Percentiles rank a stretch among this genome's conserved stretches.
Evolutionary conservation across 2,797 vertebrate genomes (phyloP).

Genomic region (Karalla daura): DNA sequence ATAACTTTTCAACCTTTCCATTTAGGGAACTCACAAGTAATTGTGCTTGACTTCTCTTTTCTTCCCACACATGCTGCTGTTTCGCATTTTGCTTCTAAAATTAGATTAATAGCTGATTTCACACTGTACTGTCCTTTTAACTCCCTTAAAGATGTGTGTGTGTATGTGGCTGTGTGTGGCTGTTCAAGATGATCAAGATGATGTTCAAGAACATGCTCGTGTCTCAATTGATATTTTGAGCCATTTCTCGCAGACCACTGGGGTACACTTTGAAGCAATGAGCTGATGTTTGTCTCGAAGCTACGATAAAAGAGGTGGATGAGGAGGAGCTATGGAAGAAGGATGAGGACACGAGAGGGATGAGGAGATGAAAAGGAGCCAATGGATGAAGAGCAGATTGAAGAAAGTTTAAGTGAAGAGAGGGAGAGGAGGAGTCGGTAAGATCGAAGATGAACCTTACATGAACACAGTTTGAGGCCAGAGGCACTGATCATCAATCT

Average conservation of each 20-base stretch:
- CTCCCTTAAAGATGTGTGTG: conserved; percentile 5
- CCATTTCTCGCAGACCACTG: conserved; percentile 9
- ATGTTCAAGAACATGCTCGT: conserved; percentile 8
- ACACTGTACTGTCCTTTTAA: conserved; percentile 25
- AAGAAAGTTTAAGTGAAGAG: conserved; percentile 16
- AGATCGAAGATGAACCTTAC: conserved; percentile 34
- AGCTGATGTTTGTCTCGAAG: conserved; percentile 29
- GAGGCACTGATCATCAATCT: conserved; percentile 39
- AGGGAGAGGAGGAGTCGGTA: background rate
- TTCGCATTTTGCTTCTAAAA: conserved; percentile 25
- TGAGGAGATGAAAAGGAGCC: conserved; percentile 25
- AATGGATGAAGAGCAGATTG: conserved; percentile 22
- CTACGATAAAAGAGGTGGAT: conserved; percentile 20
- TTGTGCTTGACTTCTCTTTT: background rate
- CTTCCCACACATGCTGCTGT: background rate
- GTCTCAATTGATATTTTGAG: conserved; percentile 20
- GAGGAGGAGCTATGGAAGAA: conserved; percentile 5
- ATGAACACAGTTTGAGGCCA: conserved; percentile 46
- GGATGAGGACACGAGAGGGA: conserved; percentile 3
- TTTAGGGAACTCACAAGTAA: background rate
- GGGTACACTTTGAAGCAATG: conserved; percentile 17
- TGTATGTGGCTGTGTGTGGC: conserved; percentile 31
- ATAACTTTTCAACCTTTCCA: conserved; percentile 27
- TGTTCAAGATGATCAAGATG: conserved; percentile 19
- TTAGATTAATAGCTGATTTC: conserved; percentile 34